Percentiles rank a stretch among this genome's conserved stretches.
These are phyloP conservation scores for Nothura maculosa DNA, from an alignment of 2,797 vertebrate genomes.

Conservation along the genomic window DNA sequence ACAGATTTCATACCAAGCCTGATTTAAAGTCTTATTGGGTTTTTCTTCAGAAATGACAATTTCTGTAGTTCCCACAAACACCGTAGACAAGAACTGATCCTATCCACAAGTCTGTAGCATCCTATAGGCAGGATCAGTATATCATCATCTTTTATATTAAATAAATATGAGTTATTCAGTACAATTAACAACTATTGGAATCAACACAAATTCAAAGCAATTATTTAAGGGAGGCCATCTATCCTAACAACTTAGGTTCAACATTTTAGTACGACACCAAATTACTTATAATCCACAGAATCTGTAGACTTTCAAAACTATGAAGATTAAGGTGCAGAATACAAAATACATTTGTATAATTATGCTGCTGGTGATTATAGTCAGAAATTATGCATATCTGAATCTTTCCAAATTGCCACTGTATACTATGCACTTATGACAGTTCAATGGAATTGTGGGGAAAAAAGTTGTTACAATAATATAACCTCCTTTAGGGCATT, in stretches of 20 bases:
- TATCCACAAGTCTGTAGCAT: neutral
- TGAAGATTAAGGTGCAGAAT: neutral
- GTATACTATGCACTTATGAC: neutral
- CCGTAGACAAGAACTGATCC: neutral
- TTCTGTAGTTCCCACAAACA: neutral
- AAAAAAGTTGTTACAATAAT: constrained; percentile 14
- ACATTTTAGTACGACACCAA: constrained; percentile 6
- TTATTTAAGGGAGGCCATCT: neutral
- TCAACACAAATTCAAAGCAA: constrained; percentile 31
- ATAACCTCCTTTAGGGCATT: constrained; percentile 54
- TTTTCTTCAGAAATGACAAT: neutral
- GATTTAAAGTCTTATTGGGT: neutral
- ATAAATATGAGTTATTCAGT: neutral
- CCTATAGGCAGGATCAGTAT: neutral
- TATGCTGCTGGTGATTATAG: neutral
- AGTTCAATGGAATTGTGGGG: constrained; percentile 25
- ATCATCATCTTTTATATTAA: neutral
- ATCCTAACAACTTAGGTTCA: constrained; percentile 8
- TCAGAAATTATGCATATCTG: neutral
- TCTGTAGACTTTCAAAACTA: neutral
- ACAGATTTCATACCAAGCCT: neutral
- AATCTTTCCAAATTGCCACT: constrained; percentile 19
- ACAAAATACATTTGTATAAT: neutral
- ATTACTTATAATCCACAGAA: constrained; percentile 4
- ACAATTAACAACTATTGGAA: neutral